Percentiles rank a stretch among this genome's conserved stretches.
Conservation (phyloP, 2,797 vertebrate species). For the Rousettus madagascariensis region DNA sequence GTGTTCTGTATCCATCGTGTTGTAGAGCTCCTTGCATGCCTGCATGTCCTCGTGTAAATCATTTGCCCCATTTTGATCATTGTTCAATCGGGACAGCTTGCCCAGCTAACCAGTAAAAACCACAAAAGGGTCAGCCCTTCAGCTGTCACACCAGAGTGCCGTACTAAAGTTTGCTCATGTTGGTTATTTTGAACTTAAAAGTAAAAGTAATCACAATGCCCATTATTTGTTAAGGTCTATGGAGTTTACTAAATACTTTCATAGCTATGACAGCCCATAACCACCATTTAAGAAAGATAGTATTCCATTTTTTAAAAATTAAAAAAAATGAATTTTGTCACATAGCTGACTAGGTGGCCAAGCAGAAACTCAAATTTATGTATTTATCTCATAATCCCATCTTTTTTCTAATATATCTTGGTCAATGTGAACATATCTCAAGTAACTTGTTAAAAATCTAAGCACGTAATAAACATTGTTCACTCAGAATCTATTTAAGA, state of each 20-base stretch:
- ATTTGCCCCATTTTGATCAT: not conserved
- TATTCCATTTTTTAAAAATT: not conserved
- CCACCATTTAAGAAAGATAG: not conserved
- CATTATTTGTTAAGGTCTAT: not conserved
- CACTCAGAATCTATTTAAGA: not conserved
- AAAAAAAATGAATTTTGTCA: not conserved
- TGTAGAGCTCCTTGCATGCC: not conserved
- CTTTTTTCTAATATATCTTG: not conserved
- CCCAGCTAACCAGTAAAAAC: not conserved
- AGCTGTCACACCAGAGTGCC: not conserved
- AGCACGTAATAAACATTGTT: not conserved
- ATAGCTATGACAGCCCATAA: not conserved
- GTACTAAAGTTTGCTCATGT: not conserved
- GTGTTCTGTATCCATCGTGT: not conserved
- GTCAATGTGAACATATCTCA: not conserved
- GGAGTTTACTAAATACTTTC: not conserved
- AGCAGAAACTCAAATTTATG: not conserved
- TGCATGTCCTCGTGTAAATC: not conserved
- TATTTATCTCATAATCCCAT: not conserved
- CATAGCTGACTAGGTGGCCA: not conserved
- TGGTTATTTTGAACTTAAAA: constrained; percentile 5
- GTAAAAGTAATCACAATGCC: not conserved
- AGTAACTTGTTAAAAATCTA: constrained; percentile 5
- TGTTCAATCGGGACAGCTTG: not conserved
- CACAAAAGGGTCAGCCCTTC: not conserved